A percentile compares a stretch with the other conserved stretches of the same genome.
Conservation (phyloP, 2,888 invertebrate species). For the Ochlodes sylvanus region DNA sequence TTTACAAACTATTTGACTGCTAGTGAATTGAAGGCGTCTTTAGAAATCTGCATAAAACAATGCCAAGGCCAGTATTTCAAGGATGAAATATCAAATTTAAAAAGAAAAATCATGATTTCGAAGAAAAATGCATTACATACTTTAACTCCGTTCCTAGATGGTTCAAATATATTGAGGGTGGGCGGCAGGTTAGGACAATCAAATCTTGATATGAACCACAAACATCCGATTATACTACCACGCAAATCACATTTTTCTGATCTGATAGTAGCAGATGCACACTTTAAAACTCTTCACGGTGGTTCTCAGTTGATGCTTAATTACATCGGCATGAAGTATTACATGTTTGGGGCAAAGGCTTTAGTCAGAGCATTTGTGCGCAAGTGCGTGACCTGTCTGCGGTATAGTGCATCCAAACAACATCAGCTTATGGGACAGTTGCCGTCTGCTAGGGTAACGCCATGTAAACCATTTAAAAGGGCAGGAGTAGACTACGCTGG, state of each 20-base stretch:
- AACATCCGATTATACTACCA: conserved; percentile 41
- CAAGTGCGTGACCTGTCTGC: neutral
- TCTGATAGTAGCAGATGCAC: conserved; percentile 38
- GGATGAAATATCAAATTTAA: neutral
- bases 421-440: conserved; percentile 19
- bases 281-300: conserved; percentile 26
- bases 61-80: conserved; percentile 21
- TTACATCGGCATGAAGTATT: conserved; percentile 5
- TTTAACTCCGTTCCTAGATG: conserved; percentile 32
- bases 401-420: neutral
- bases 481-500: conserved; percentile 7
- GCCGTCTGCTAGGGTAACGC: conserved; percentile 9
- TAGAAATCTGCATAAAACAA: conserved; percentile 27
- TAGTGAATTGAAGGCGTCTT: conserved; percentile 10
- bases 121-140: neutral
- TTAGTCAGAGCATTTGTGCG: neutral
- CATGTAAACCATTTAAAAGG: neutral
- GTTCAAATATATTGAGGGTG: conserved; percentile 29
- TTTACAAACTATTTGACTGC: neutral
- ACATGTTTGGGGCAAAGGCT: neutral
- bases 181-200: conserved; percentile 38
- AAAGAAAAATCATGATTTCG: neutral
- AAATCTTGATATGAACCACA: neutral
- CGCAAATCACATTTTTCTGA: conserved; percentile 18
- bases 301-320: conserved; percentile 38